Conservation (phyloP, 2,113 vertebrate genomes). For the Halcyon malimbica region DNA sequence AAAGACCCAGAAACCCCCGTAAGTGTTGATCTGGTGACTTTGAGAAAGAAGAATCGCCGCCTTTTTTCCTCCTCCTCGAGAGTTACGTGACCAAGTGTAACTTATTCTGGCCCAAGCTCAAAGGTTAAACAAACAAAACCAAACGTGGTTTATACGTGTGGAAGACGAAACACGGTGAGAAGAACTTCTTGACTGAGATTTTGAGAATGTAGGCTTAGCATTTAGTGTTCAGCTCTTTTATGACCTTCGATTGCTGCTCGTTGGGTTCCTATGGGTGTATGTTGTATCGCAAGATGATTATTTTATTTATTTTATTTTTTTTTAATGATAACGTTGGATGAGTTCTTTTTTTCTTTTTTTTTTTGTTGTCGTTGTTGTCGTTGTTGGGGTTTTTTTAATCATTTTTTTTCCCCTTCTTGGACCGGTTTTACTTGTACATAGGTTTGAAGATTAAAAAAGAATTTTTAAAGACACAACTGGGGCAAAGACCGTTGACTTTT, state of each 20-base stretch:
- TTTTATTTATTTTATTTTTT: background rate
- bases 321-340: constrained; percentile 58
- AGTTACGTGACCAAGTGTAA: constrained; percentile 79
- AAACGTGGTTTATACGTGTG: constrained; percentile 50
- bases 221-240: constrained; percentile 83
- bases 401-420: constrained; percentile 37
- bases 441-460: constrained; percentile 71
- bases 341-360: constrained; percentile 51
- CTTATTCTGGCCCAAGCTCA: constrained; percentile 77
- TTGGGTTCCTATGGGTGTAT: constrained; percentile 87
- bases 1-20: constrained; percentile 60
- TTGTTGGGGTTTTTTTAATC: constrained; percentile 29
- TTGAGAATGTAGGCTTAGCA: constrained; percentile 93
- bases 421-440: constrained; percentile 88
- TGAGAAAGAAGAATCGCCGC: constrained; percentile 26
- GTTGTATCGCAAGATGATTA: constrained; percentile 76
- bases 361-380: constrained; percentile 44
- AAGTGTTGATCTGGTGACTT: constrained; percentile 66
- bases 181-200: constrained; percentile 83
- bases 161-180: constrained; percentile 70
- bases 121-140: constrained; percentile 53
- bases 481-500: constrained; percentile 72
- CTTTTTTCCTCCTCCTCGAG: constrained; percentile 76
- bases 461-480: constrained; percentile 68
- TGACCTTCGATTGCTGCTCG: constrained; percentile 90